Evolutionary conservation across 2,888 invertebrate genomes (phyloP).

Genomic region (Aspidapion aeneum): DNA sequence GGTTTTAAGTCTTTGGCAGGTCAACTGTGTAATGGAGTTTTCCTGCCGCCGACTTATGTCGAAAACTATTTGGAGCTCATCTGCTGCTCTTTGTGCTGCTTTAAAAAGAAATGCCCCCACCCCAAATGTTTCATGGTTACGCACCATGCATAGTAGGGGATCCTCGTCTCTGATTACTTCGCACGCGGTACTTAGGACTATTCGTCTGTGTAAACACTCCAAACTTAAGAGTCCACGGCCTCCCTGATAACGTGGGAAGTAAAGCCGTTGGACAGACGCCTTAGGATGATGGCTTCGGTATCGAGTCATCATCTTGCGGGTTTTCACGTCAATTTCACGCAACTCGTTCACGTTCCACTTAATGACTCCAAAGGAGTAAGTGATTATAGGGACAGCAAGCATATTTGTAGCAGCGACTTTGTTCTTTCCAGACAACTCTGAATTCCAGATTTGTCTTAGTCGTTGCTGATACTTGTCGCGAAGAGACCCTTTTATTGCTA

Average conservation of each 20-base stretch:
- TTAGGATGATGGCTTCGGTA: background rate
- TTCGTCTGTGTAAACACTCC: background rate
- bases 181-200: background rate
- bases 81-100: background rate
- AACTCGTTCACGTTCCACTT: background rate
- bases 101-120: no score
- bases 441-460: background rate
- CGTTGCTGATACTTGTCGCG: background rate
- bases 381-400: background rate
- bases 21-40: no score
- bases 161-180: background rate
- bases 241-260: background rate
- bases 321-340: background rate
- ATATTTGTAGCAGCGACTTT: background rate
- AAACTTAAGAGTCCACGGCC: background rate
- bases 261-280: background rate
- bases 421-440: background rate
- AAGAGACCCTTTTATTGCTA: background rate
- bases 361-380: background rate
- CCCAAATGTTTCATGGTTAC: no score
- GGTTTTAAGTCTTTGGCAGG: no score
- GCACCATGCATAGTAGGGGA: background rate
- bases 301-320: background rate
- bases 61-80: no score
- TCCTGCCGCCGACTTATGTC: no score